phyloP scores from a whole-genome alignment of 1,140 invertebrate species.

The Bombus impatiens region DNA sequence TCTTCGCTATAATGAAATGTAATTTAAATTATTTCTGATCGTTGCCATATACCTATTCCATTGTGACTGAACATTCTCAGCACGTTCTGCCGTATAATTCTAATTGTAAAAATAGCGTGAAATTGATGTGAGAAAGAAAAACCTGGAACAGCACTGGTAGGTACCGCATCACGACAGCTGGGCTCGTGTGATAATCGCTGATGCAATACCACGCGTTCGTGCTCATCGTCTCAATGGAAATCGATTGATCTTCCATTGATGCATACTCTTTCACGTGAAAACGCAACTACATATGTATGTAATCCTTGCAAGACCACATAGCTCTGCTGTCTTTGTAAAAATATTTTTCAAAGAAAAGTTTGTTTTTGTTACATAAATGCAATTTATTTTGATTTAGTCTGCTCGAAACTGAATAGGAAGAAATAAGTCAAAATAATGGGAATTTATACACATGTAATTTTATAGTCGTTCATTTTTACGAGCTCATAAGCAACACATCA shows the following conservation, averaged over 20 bases:
- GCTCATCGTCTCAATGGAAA: conserved; percentile 20
- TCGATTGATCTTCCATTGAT: conserved; percentile 26
- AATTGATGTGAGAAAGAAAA: conserved; percentile 39
- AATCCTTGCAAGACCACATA: too few species aligned
- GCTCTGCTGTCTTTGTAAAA: not conserved
- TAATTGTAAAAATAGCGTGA: conserved; percentile 5
- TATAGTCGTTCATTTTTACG: not conserved
- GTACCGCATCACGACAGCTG: not conserved
- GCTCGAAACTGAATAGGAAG: not conserved
- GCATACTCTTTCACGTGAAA: not conserved
- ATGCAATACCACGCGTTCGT: conserved; percentile 13
- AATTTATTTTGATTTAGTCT: not conserved
- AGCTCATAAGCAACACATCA: conserved; percentile 8
- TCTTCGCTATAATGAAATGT: not conserved
- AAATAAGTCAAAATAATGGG: not conserved
- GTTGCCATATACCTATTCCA: not conserved
- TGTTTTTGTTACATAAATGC: too few species aligned
- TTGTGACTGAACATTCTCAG: too few species aligned
- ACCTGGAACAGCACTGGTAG: not conserved
- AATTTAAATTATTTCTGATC: not conserved
- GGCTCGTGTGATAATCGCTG: conserved; percentile 22
- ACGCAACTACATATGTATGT: too few species aligned
- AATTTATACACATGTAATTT: not conserved
- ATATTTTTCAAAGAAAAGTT: not conserved
- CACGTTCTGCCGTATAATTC: not conserved